Evolutionary conservation across 2,888 invertebrate genomes (phyloP), one percentile per base, ranked within the genome.

Genomic region (Conistra vaccinii): DNA sequence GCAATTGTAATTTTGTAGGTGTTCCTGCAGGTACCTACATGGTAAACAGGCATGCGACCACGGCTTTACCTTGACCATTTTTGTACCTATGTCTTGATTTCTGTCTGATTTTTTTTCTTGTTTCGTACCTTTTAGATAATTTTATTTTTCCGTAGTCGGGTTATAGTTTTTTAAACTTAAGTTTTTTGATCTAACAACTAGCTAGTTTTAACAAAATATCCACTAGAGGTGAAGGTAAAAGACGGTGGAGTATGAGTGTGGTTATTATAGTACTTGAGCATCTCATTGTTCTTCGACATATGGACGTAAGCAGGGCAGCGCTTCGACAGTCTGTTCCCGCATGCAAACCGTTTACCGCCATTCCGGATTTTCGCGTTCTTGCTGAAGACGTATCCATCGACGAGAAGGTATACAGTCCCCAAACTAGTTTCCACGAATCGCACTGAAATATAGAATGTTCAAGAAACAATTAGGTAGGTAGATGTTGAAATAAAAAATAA

Each of bases 331-430:
- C 89, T 79, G 67, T 85, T 90, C 3, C 86, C 85, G 32, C 91
- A 91, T 0, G 85, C 88, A 61, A 81, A 91, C 39, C 89, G 83
- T 3, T 35, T 32, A 0, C 90, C 89, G 0, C 87, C 86, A 4
- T 86, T 45, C 0, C 85, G 69, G 20, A 88, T 55, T 23, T 42
- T 78, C 9, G 85, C 79, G 51, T 89, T 90, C 69, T 83, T 90
- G 72, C 89, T 91, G 78, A 88, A 92, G 1, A 91, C 82, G 53
- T 88, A 90, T 9, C 88, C 89, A 32, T 86, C 78, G 42, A 89
- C 74, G 5, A 92, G 79, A 12, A 91, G 76, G 14, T 91, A 69
- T 6, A 73, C 70, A 1, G 70, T 81, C 0, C 91, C 90, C 14
- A 74, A 62, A 6, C 35, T 58, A 7, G 88, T 87, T 69, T 84